These are phyloP conservation scores for Gerris buenoi DNA, from an alignment of 1,140 invertebrate species.

Conservation along the genomic window DNA sequence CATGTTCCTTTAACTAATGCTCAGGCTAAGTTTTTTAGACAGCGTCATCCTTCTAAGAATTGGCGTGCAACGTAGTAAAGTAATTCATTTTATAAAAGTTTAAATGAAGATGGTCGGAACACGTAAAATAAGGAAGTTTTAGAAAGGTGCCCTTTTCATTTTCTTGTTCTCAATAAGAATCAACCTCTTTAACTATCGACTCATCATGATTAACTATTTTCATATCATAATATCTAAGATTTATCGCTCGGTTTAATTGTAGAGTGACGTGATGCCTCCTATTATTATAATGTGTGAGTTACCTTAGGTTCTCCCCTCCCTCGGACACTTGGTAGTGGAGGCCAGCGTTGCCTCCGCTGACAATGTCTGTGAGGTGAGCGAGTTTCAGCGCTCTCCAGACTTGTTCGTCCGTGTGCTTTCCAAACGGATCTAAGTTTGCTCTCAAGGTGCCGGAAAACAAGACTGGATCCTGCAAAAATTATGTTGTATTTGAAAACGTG, in stretches of 20 bases:
- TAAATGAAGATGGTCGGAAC: too few relatives aligned
- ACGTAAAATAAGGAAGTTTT: too few relatives aligned
- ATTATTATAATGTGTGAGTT: constrained; percentile 6
- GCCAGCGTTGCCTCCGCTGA: constrained; percentile 47
- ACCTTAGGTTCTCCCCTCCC: constrained; percentile 74
- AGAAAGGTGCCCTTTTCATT: too few relatives aligned
- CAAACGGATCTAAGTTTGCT: constrained; percentile 73
- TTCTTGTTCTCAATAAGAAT: not conserved
- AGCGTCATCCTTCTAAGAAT: too few relatives aligned
- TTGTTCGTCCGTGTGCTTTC: constrained; percentile 53
- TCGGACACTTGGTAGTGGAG: constrained; percentile 68
- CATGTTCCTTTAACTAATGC: too few relatives aligned
- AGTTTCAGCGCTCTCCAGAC: constrained; percentile 66
- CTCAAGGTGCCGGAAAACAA: constrained; percentile 69
- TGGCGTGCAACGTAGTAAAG: too few relatives aligned
- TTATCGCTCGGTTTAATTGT: not conserved
- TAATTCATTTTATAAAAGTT: too few relatives aligned
- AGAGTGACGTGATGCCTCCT: not conserved
- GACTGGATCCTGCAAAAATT: constrained; percentile 51
- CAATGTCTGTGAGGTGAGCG: constrained; percentile 58
- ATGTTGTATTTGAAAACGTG: not conserved
- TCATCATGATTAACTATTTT: too few relatives aligned
- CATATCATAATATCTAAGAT: not conserved
- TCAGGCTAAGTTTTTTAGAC: too few relatives aligned
- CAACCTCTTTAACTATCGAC: too few relatives aligned